Percentiles rank a stretch among this genome's conserved stretches.
phyloP scores from a whole-genome alignment of 2,113 vertebrate genomes.

The Sitta europaea region DNA sequence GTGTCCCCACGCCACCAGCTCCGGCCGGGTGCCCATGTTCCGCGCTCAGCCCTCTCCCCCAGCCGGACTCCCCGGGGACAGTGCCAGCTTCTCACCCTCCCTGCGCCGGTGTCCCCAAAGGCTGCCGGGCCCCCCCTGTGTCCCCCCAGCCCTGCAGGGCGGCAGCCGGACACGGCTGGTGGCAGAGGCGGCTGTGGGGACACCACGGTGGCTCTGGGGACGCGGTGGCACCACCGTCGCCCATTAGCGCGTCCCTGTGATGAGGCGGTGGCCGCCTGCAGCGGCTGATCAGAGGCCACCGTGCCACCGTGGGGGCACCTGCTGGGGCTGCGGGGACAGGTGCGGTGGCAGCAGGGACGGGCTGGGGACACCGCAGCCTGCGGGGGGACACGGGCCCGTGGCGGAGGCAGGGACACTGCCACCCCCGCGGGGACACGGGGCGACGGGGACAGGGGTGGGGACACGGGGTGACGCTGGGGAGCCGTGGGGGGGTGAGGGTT shows the following conservation, averaged over 20 bases:
- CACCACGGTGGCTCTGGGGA: not conserved
- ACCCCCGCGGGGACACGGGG: not conserved
- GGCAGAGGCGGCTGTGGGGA: not conserved
- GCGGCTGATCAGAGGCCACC: not conserved
- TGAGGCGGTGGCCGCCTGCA: not conserved
- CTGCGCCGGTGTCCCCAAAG: not conserved
- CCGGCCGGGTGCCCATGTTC: fast-evolving
- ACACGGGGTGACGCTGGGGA: not conserved
- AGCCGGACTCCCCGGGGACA: too few species aligned
- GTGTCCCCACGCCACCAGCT: not conserved
- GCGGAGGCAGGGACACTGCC: not conserved
- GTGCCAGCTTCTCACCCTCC: not conserved
- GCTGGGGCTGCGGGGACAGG: not conserved
- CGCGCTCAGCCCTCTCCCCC: not conserved
- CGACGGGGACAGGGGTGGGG: not conserved
- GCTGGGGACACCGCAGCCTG: not conserved
- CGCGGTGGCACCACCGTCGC: not conserved
- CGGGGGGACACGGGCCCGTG: not conserved
- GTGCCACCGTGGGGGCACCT: not conserved
- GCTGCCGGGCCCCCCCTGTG: not conserved
- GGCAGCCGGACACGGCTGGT: not conserved
- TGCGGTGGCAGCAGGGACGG: not conserved
- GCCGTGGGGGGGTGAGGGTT: not conserved
- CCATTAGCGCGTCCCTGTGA: not conserved
- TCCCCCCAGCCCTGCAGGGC: not conserved